Percentiles rank a stretch among this genome's conserved stretches.
These are phyloP conservation scores for Ctena decussata DNA, from an alignment of 2,888 invertebrate genomes.

Conservation along the genomic window DNA sequence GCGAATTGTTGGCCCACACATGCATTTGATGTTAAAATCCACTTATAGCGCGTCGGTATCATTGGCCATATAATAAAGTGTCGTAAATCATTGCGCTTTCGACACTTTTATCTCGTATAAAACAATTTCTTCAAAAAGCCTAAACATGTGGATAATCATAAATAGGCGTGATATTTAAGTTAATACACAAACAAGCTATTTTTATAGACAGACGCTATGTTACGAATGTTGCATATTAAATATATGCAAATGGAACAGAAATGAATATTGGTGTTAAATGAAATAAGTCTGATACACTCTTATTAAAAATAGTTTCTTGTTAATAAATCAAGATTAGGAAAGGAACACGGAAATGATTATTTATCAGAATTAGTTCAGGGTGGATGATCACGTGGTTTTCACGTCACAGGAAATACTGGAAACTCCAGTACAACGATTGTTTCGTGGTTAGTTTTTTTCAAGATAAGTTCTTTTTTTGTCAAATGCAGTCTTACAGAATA, in stretches of 20 bases:
- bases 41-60: slow-evolving; percentile 8
- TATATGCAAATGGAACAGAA: background rate
- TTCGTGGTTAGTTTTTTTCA: too few species aligned
- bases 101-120: slow-evolving; percentile 22
- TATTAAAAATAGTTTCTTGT: too few species aligned
- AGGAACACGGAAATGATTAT: too few species aligned
- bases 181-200: slow-evolving; percentile 10
- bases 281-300: too few species aligned
- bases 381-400: too few species aligned
- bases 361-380: too few species aligned
- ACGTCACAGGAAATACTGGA: too few species aligned
- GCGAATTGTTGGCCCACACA: slow-evolving; percentile 2
- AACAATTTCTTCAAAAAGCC: slow-evolving; percentile 6
- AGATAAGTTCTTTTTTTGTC: too few species aligned
- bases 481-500: too few species aligned
- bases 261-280: too few species aligned
- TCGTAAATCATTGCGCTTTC: slow-evolving; percentile 17
- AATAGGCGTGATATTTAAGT: slow-evolving; percentile 2
- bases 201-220: background rate
- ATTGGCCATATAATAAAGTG: slow-evolving; percentile 6
- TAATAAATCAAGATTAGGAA: too few species aligned
- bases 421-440: too few species aligned
- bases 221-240: background rate
- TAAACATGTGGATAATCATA: slow-evolving; percentile 14
- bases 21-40: slow-evolving; percentile 10